These are phyloP conservation scores for Sesia apiformis DNA, from an alignment of 2,888 invertebrate species.

Conservation along the genomic window DNA sequence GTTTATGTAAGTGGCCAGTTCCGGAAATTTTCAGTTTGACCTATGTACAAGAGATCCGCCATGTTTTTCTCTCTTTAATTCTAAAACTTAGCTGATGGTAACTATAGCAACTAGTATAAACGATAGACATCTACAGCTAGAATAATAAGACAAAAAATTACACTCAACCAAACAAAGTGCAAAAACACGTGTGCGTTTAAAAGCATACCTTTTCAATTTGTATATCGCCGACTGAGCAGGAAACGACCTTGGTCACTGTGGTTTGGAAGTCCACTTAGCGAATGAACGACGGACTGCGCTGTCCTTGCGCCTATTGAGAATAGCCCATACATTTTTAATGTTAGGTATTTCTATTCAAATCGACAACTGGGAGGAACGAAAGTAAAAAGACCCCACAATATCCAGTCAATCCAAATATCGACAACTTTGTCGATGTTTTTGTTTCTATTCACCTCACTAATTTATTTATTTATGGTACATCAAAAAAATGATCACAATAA, in stretches of 20 bases:
- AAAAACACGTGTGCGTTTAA: conserved; percentile 25
- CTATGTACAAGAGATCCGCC: no score
- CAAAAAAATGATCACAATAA: no score
- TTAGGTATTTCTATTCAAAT: conserved; percentile 60
- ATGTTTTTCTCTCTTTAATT: no score
- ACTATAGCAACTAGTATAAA: no score
- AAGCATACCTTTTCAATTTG: conserved; percentile 38
- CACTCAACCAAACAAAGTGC: conserved; percentile 9
- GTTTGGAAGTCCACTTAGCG: conserved; percentile 48
- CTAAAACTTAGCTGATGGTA: no score
- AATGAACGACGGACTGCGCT: conserved; percentile 41
- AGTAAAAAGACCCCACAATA: conserved; percentile 17
- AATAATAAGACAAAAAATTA: conserved; percentile 1
- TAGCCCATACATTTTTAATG: conserved; percentile 56
- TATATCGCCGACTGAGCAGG: conserved; percentile 35
- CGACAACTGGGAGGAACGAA: conserved; percentile 22
- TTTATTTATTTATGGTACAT: no score
- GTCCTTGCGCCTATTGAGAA: conserved; percentile 46
- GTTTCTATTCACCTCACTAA: no score
- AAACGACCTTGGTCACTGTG: conserved; percentile 27
- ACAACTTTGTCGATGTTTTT: no score
- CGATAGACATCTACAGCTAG: conserved; percentile 1
- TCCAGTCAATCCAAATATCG: not conserved
- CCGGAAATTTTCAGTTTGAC: no score
- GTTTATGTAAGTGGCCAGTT: no score